Evolutionary conservation across 2,888 invertebrate genomes (phyloP), one percentile per base, ranked within the genome.

Genomic region (Rhagium mordax): DNA sequence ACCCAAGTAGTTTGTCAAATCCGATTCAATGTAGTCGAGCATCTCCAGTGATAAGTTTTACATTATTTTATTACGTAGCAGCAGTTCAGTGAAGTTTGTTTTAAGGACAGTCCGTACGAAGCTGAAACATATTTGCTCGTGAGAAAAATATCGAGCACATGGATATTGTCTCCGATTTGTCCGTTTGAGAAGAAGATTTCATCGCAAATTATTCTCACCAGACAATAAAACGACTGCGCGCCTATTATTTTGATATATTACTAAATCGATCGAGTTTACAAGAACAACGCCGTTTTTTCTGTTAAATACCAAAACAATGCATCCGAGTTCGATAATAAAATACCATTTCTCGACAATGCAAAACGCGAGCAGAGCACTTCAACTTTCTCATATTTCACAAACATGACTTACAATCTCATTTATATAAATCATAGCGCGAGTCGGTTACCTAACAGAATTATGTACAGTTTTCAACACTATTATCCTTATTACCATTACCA

Each of bases 301-400:
- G 15, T 10, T 16, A 61, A 59, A 59, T n/a, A 41, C 62, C 53
- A 61, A 70, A 70, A 70, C 61, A 70, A 60, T 61, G 69, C 51
- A 47, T 29, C 59, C 60, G 29, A 24, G 53, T 48, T 33, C 55
- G 41, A 57, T 53, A 55, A 57, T 53, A 55, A 65, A 47, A 20
- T 61, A 61, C 61, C 41, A 47, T 21, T 61, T 61, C 61, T 47
- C 61, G 47, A n/a, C 61, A 33, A 64, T 51, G 8, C 51, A 7
- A 49, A 62, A 16, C 16, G 10, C 67, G 27, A 29, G 49, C 59
- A 53, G 53, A 61, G 62, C 64, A 57, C 49, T 27, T 27, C 57
- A 47, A 70, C 72, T 72, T 72, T 70, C 72, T 72, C 72, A 64
- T 72, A 70, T 72, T 72, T 53, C 67, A 75, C 66, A 72, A 72